Base-by-base conservation (phyloP, 2,113 vertebrate genomes). In the Sphaerodactylus townsendi region DNA sequence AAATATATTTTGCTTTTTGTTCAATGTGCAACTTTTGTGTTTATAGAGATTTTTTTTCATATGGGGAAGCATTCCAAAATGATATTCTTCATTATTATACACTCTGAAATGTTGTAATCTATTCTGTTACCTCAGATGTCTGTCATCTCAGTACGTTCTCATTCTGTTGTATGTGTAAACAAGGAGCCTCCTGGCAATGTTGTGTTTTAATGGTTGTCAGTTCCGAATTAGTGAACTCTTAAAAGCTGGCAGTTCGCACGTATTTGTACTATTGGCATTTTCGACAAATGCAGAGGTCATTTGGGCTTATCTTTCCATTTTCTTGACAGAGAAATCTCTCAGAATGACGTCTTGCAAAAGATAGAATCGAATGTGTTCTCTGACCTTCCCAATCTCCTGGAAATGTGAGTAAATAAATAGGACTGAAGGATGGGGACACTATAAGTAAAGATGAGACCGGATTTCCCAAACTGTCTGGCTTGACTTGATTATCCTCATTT, bases 331-430 rank as follows among this genome's bases (percentile, higher is more conserved):
- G 96, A 97, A 89, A 95, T 97, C 89, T 96, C 96, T 56, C 96
- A 97, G 87, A 97, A 97, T 69, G 96, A 97, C 74, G 94, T 91
- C 84, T 92, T 97, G 93, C 95, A 96, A 93, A 95, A 91, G 77
- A 96, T 97, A 92, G 96, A 97, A 90, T 95, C 94, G 46, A 93
- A 96, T 74, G 96, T 95, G 71, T 97, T 97, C 95, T 95, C 95
- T 84, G 92, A 83, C 79, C 95, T 96, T 83, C 95, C 96, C 81
- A 95, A 95, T 68, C 92, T 97, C 81, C 94, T 96, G 83, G 97
- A 97, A 96, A 97, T 97, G 97, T 97, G 95, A 97, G 96, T 93
- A 93, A 89, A 85, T 83, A 73, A 91, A 78, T 83, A 85, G 85
- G 90, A 86, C 83, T 74, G 66, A 83, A 89, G 85, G 50, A 86